These are phyloP conservation scores for Pycnonotus jocosus DNA, from an alignment of 2,113 vertebrate species.

Conservation along the genomic window DNA sequence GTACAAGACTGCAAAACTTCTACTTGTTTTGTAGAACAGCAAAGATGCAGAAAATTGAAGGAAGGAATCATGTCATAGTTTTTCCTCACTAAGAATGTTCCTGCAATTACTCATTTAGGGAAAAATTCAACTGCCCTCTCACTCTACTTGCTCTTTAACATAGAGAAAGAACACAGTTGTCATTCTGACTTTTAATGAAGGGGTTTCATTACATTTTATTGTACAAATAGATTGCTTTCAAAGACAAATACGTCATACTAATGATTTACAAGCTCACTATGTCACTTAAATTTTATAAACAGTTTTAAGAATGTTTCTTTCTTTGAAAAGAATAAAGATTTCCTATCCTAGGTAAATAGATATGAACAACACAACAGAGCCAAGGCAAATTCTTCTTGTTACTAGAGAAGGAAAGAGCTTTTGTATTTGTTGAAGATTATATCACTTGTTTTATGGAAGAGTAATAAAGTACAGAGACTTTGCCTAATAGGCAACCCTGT, in stretches of 20 bases:
- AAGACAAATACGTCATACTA: background rate
- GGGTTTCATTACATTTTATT: background rate
- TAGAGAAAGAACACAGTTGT: background rate
- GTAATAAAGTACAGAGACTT: background rate
- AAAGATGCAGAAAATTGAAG: background rate
- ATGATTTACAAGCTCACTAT: background rate
- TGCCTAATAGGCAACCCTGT: background rate
- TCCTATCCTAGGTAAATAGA: background rate
- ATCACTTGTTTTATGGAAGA: background rate
- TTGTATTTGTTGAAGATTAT: background rate
- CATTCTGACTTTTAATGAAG: background rate
- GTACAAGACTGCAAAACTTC: background rate
- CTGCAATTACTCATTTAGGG: background rate
- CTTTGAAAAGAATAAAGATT: background rate
- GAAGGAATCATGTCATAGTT: accelerated
- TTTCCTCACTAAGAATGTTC: background rate
- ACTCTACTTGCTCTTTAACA: background rate
- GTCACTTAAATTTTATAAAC: background rate
- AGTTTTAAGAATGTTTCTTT: background rate
- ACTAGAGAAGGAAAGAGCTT: background rate
- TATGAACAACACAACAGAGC: background rate
- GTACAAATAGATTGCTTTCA: background rate
- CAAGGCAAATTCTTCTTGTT: background rate
- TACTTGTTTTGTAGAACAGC: background rate
- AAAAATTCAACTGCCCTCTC: background rate